These are phyloP conservation scores for Sinocyclocheilus maitianheensis DNA, from an alignment of 2,113 vertebrate species.

Conservation along the genomic window DNA sequence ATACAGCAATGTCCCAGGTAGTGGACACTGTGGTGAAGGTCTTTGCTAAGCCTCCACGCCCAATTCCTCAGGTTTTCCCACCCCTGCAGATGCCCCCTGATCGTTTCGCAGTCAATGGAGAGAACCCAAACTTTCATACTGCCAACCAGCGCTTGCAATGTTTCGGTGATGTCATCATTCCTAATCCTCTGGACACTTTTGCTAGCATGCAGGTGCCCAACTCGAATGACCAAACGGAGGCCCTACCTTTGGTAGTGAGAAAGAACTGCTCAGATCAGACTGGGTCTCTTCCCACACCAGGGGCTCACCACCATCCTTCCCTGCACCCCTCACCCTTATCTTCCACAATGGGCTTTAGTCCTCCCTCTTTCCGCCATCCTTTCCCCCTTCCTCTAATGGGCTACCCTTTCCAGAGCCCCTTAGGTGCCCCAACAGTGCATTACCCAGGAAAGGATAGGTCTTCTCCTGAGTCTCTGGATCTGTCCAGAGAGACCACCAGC, in stretches of 20 bases:
- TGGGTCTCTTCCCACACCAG: conserved; percentile 75
- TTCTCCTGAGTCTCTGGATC: conserved; percentile 94
- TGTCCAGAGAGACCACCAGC: conserved; percentile 91
- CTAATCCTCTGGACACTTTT: conserved; percentile 90
- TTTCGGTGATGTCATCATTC: conserved; percentile 95
- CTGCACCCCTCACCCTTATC: conserved; percentile 92
- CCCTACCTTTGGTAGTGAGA: conserved; percentile 93
- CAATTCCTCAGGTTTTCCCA: conserved; percentile 84
- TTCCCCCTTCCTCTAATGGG: conserved; percentile 96
- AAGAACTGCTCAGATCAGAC: conserved; percentile 88
- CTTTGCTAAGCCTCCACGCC: conserved; percentile 89
- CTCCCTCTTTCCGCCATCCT: conserved; percentile 94
- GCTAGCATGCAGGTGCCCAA: conserved; percentile 81
- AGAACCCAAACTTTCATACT: conserved; percentile 93
- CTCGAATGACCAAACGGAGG: conserved; percentile 94
- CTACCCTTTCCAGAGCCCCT: conserved; percentile 92
- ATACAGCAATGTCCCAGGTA: conserved; percentile 96
- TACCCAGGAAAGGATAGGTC: conserved; percentile 87
- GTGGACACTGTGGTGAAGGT: conserved; percentile 98
- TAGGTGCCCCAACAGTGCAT: conserved; percentile 83
- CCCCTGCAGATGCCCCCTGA: conserved; percentile 84
- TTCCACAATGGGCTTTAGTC: conserved; percentile 87
- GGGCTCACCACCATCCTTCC: conserved; percentile 86
- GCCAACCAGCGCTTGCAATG: conserved; percentile 95
- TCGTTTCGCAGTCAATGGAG: conserved; percentile 83